phyloP scores from a whole-genome alignment of 2,888 invertebrate species.

The Doris montereyensis region DNA sequence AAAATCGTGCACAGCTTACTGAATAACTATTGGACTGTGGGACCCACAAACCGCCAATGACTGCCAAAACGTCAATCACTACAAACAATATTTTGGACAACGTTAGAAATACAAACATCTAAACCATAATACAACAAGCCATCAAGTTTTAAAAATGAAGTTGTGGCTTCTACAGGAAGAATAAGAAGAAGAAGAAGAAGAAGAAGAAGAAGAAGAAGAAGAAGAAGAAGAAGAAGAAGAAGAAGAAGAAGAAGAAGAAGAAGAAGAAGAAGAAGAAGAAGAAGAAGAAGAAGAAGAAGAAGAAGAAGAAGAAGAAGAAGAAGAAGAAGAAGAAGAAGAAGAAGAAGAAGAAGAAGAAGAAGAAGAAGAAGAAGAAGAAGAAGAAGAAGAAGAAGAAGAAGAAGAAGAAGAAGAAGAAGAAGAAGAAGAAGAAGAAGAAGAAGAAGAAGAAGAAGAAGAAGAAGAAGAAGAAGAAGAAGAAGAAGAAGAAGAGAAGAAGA shows the following conservation, averaged over 20 bases:
- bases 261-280: slow-evolving; percentile 22
- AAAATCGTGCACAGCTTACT: no score
- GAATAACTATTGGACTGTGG: no score
- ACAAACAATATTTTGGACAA: no score
- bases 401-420: not conserved
- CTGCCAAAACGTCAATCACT: no score
- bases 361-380: not conserved
- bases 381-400: not conserved
- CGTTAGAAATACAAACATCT: no score
- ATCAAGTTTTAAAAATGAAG: not conserved
- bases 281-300: slow-evolving; percentile 14
- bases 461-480: slow-evolving; percentile 10
- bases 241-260: slow-evolving; percentile 22
- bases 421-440: not conserved
- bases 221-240: slow-evolving; percentile 11
- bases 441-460: slow-evolving; percentile 3
- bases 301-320: slow-evolving; percentile 21
- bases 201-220: not conserved
- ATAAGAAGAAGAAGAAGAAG: slow-evolving; percentile 3
- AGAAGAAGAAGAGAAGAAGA: no score
- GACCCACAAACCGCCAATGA: no score
- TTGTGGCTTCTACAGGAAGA: no score
- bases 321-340: not conserved
- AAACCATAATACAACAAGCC: no score
- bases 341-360: not conserved